Percentiles rank a stretch among this genome's conserved stretches.
Conservation (phyloP, 1,140 invertebrate genomes). For the Tetragnatha versicolor region DNA sequence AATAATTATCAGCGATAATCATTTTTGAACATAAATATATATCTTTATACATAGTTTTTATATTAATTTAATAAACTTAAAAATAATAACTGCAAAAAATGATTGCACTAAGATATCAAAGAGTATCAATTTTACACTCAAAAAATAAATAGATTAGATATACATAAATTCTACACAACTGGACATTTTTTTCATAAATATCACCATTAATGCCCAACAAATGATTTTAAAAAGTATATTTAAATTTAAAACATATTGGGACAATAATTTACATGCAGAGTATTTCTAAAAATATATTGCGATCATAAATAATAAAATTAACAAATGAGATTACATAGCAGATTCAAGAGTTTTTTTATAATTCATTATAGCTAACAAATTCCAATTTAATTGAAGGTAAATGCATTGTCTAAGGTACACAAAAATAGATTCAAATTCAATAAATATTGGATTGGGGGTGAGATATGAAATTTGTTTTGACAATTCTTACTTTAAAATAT, state of each 20-base stretch:
- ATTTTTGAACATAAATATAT: no score
- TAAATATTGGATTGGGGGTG: no score
- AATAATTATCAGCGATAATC: no score
- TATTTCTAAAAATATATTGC: constrained; percentile 15
- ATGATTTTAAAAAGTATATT: neutral
- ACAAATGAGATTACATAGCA: constrained; percentile 48
- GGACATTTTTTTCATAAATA: constrained; percentile 10
- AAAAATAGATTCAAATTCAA: no score
- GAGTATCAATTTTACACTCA: neutral
- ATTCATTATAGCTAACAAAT: no score
- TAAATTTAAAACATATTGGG: neutral
- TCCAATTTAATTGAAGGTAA: constrained; percentile 3
- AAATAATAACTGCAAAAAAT: constrained; percentile 15
- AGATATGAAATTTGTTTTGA: no score
- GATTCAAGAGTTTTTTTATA: no score
- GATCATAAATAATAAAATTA: constrained; percentile 31
- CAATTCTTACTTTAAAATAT: no score
- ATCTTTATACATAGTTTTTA: constrained; percentile 1
- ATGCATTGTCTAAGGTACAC: constrained; percentile 8
- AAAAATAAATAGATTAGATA: constrained; percentile 22
- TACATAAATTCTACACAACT: neutral
- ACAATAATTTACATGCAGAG: neutral
- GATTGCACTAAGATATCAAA: constrained; percentile 41
- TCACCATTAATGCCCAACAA: constrained; percentile 27
- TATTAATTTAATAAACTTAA: constrained; percentile 37